Evolutionary conservation across 2,888 invertebrate species (phyloP).

Genomic region (Scelioninae gen. 1): DNA sequence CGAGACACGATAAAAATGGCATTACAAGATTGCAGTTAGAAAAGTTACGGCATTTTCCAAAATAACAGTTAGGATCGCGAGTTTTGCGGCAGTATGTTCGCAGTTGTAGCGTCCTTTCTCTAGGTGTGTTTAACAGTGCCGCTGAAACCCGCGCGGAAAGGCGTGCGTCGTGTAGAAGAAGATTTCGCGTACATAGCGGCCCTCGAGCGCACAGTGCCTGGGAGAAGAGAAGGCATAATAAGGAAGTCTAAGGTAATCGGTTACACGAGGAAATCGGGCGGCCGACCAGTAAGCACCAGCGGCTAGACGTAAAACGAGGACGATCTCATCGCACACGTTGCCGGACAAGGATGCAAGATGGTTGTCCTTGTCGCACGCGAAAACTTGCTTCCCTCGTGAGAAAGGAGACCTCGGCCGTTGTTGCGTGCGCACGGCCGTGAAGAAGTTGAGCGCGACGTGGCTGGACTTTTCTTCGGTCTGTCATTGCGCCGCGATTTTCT

Average conservation of each 20-base stretch:
- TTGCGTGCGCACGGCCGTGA: slow-evolving; percentile 31
- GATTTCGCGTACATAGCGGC: slow-evolving; percentile 61
- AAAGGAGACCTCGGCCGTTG: slow-evolving; percentile 26
- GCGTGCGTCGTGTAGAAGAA: slow-evolving; percentile 61
- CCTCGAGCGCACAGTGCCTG: slow-evolving; percentile 23
- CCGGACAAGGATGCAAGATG: slow-evolving; percentile 19
- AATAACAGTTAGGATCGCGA: slow-evolving; percentile 41
- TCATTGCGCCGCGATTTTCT: slow-evolving; percentile 55
- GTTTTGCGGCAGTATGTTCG: slow-evolving; percentile 19
- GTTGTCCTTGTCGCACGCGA: slow-evolving; percentile 45
- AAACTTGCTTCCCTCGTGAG: slow-evolving; percentile 51
- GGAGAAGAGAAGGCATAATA: slow-evolving; percentile 69
- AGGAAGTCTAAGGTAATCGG: slow-evolving; percentile 75
- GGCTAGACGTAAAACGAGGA: slow-evolving; percentile 58
- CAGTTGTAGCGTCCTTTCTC: slow-evolving; percentile 26
- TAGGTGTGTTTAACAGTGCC: slow-evolving; percentile 41
- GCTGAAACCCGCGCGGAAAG: slow-evolving; percentile 47
- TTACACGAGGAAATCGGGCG: slow-evolving; percentile 73
- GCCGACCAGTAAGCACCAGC: slow-evolving; percentile 60
- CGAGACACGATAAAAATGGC: slow-evolving; percentile 3
- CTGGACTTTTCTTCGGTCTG: slow-evolving; percentile 33
- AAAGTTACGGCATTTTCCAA: slow-evolving; percentile 52
- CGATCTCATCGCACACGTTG: slow-evolving; percentile 64
- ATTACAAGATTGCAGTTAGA: slow-evolving; percentile 7
- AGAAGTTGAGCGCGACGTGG: slow-evolving; percentile 34